Conservation (phyloP, 2,113 vertebrate genomes). For the Cairina moschata region DNA sequence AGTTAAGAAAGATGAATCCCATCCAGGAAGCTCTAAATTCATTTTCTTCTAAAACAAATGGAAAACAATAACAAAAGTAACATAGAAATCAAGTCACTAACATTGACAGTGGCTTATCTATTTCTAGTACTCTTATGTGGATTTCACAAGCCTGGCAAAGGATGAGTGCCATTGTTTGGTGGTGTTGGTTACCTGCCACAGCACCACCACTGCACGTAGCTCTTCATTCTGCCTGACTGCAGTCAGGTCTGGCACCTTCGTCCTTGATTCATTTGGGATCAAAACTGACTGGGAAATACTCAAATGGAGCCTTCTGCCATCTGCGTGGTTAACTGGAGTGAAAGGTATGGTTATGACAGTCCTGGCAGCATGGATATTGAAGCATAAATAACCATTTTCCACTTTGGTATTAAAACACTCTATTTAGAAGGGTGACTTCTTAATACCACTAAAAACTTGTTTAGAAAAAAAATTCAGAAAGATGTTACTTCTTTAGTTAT, state of each 20-base stretch:
- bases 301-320: neutral
- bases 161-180: accelerated
- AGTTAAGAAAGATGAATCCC: neutral
- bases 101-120: neutral
- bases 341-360: neutral
- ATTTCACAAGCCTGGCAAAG: too few relatives aligned
- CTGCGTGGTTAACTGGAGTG: accelerated
- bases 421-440: neutral
- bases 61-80: too few relatives aligned
- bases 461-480: too few relatives aligned
- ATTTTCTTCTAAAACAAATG: neutral
- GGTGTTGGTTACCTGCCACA: neutral
- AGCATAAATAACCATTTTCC: neutral
- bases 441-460: neutral
- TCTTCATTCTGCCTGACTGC: neutral
- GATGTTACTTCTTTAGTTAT: neutral
- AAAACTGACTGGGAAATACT: neutral
- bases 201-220: accelerated
- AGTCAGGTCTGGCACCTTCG: accelerated
- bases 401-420: neutral
- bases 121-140: neutral
- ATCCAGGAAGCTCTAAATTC: neutral
- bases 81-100: too few relatives aligned
- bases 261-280: neutral
- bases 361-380: neutral